These are phyloP conservation scores for Notothenia rossii DNA, from an alignment of 2,113 vertebrate species.

Conservation along the genomic window DNA sequence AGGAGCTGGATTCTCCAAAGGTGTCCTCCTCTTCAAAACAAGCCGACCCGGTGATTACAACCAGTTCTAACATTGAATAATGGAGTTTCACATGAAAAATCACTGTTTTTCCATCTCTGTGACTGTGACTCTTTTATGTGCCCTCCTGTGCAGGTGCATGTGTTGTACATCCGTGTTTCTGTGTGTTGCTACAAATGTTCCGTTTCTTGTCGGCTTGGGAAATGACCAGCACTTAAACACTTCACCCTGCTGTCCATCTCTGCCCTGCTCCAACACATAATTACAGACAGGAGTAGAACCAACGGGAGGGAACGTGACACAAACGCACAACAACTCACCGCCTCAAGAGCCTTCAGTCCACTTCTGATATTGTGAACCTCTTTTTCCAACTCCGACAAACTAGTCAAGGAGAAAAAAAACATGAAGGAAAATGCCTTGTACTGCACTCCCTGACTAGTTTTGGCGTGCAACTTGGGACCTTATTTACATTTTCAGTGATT, in stretches of 20 bases:
- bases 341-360: constrained; percentile 92
- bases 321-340: constrained; percentile 84
- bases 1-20: neutral
- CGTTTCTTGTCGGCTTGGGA: constrained; percentile 15
- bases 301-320: constrained; percentile 36
- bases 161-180: neutral
- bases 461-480: neutral
- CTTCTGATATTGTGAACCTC: constrained; percentile 92
- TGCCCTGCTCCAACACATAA: constrained; percentile 47
- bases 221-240: constrained; percentile 56
- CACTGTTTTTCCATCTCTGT: neutral
- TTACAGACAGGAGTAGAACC: constrained; percentile 70
- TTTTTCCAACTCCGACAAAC: constrained; percentile 94
- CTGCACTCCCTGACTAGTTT: neutral
- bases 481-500: neutral
- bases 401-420: constrained; percentile 57
- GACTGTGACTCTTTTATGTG: neutral
- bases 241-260: constrained; percentile 40
- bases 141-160: neutral
- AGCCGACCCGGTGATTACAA: neutral
- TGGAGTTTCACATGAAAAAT: too few relatives aligned
- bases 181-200: constrained; percentile 18
- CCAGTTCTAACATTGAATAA: neutral
- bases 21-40: neutral
- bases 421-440: neutral